Base-by-base conservation (phyloP, 2,113 vertebrate species). In the Pipra filicauda region DNA sequence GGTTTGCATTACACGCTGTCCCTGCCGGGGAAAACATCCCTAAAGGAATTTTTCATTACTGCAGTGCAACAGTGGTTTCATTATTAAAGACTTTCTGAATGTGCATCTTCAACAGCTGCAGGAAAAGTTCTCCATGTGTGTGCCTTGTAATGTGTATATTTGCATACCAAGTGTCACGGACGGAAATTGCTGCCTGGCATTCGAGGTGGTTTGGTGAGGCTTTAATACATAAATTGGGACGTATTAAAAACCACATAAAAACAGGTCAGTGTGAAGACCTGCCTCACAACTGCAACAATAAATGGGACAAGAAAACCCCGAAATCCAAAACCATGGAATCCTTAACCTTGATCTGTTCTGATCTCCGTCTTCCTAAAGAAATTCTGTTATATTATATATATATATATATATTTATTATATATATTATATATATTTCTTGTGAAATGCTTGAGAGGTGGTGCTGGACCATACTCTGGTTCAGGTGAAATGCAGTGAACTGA, bases 91-190 rank as follows among this genome's bases (percentile, higher is more conserved):
- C 72, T 79, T 49, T 92, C 86, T 93, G 81, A 88, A 72, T 62
- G 74, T 70, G 76, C 62, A 91, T 90, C 89, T 96, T 87, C 71
- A 82, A 89, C 66, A 80, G 72, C 89, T 96, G 89, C 81, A 86
- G 93, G 89, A 93, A 79, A 89, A 88, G 86, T 95, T 91, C 86
- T 97, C 92, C 65, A 28, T 90, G 94, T 90, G 93, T 93, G 64
- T 80, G 77, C 91, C 37, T 69, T 97, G 64, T 83, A 87, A 87
- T 54, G 78, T 91, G 33, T 79, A 37, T 73, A 44, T 64, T 79
- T 96, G 69, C 78, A 76, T 83, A 74, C 61, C 61, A 26, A 87
- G 51, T 64, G 51, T 80, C 84, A 82, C 2, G 55, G 75, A 13
- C 64, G 49, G 62, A 91, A 82, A 91, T 77, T 43, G 22, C 73